Percentiles rank a stretch among this genome's conserved stretches.
phyloP scores from a whole-genome alignment of 2,113 vertebrate genomes.

The Pelecanus crispus region DNA sequence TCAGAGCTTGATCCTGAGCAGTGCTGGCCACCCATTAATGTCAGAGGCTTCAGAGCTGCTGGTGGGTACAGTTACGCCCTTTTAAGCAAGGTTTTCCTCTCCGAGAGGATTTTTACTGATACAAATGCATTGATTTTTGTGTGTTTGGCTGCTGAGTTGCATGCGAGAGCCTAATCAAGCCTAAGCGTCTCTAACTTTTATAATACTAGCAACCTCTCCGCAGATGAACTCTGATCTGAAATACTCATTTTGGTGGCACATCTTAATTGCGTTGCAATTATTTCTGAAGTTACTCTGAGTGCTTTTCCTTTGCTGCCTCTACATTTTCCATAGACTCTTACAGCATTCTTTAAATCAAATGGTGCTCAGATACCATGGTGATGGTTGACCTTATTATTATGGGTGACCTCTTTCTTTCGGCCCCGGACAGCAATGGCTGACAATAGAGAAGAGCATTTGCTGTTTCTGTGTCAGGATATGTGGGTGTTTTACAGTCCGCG shows the following conservation, averaged over 20 bases:
- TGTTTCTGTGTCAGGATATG: background rate
- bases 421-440: slow-evolving; percentile 24
- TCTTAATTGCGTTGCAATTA: slow-evolving; percentile 64
- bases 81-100: background rate
- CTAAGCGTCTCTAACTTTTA: background rate
- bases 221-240: slow-evolving; percentile 32
- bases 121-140: background rate
- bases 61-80: background rate
- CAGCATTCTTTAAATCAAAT: slow-evolving; percentile 54
- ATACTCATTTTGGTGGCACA: slow-evolving; percentile 46
- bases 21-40: background rate
- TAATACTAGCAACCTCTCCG: background rate
- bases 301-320: slow-evolving; percentile 38
- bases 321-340: slow-evolving; percentile 41
- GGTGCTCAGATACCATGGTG: slow-evolving; percentile 64
- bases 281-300: slow-evolving; percentile 51
- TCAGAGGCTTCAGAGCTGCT: background rate
- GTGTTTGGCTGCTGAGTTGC: background rate
- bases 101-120: background rate
- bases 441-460: background rate
- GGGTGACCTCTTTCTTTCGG: slow-evolving; percentile 56
- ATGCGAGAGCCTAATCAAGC: background rate
- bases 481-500: background rate
- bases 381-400: slow-evolving; percentile 63
- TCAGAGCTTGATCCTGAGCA: background rate